These are phyloP conservation scores for Clistopyga incitator DNA, from an alignment of 2,888 invertebrate genomes.

Conservation along the genomic window DNA sequence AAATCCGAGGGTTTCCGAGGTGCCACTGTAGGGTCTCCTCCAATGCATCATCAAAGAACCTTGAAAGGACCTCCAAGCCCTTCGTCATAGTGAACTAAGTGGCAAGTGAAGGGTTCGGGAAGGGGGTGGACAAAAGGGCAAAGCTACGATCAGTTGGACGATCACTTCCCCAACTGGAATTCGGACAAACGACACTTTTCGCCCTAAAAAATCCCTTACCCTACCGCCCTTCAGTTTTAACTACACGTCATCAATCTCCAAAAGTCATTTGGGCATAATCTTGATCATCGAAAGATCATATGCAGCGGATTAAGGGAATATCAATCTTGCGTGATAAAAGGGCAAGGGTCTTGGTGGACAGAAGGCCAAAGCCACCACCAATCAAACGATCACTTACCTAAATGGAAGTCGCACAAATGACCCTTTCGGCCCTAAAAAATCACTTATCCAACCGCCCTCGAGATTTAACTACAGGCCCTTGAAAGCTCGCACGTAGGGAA, in stretches of 20 bases:
- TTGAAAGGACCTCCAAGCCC: conserved; percentile 11
- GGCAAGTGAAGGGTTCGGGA: background rate
- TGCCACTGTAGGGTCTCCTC: background rate
- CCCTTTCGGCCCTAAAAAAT: background rate
- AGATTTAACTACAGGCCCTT: background rate
- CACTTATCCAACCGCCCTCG: background rate
- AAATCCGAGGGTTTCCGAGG: background rate
- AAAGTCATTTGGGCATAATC: background rate
- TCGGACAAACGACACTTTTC: background rate
- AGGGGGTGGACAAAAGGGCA: background rate
- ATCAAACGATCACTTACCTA: background rate
- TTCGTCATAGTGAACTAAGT: background rate
- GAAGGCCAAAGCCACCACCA: background rate
- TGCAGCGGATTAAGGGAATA: background rate
- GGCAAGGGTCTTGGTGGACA: background rate
- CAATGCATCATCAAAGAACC: conserved; percentile 1
- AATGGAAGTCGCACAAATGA: background rate
- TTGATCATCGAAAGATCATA: background rate
- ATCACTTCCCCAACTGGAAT: background rate
- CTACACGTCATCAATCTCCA: background rate
- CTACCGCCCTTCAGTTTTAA: background rate
- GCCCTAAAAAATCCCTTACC: background rate
- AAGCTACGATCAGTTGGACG: background rate
- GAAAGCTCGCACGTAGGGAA: background rate
- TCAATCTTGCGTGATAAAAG: background rate